phyloP scores from a whole-genome alignment of 2,113 vertebrate species.

The Heterochromis multidens region DNA sequence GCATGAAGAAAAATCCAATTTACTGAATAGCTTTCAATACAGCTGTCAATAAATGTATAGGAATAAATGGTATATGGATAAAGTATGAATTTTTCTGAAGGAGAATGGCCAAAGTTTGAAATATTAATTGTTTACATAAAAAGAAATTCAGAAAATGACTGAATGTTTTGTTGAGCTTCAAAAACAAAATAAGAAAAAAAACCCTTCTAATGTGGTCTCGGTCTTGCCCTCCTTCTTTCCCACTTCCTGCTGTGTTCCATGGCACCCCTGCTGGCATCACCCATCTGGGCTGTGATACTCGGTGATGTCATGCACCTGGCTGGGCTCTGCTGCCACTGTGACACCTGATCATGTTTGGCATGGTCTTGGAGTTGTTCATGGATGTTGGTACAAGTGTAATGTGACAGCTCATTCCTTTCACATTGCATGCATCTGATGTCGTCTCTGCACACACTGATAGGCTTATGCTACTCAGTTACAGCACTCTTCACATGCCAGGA shows the following conservation, averaged over 20 bases:
- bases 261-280: slow-evolving; percentile 14
- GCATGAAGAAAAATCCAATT: neutral
- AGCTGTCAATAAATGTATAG: neutral
- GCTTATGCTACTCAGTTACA: slow-evolving; percentile 61
- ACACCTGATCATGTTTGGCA: slow-evolving; percentile 70
- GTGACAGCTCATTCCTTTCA: slow-evolving; percentile 74
- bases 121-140: neutral
- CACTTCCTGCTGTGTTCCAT: neutral
- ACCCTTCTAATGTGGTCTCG: neutral
- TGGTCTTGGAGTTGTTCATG: slow-evolving; percentile 60
- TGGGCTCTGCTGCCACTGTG: slow-evolving; percentile 38
- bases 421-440: slow-evolving; percentile 57
- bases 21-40: neutral
- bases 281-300: slow-evolving; percentile 16
- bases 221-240: neutral
- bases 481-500: slow-evolving; percentile 20
- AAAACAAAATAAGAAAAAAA: neutral
- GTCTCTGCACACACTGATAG: slow-evolving; percentile 21
- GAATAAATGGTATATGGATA: fast-evolving
- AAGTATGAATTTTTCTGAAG: neutral
- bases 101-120: neutral
- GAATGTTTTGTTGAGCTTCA: neutral
- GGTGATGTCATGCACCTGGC: slow-evolving; percentile 45
- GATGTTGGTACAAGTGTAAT: slow-evolving; percentile 78
- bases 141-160: neutral